Percentiles rank a stretch among this genome's conserved stretches.
These are phyloP conservation scores for Machimus rusticus DNA, from an alignment of 2,888 invertebrate species.

Conservation along the genomic window DNA sequence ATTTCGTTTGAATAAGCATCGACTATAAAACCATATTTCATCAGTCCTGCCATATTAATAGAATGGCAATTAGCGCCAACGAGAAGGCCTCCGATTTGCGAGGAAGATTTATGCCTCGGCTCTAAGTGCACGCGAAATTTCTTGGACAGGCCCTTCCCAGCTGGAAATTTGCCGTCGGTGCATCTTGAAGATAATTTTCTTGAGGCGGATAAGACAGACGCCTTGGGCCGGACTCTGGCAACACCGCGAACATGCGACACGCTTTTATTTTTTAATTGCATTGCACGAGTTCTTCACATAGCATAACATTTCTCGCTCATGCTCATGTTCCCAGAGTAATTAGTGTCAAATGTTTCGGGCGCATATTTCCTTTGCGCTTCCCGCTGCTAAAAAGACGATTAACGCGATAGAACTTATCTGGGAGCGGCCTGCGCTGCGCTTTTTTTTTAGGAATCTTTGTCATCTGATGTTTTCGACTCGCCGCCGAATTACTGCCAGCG, in stretches of 20 bases:
- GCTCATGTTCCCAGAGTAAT: constrained; percentile 18
- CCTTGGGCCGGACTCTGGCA: not conserved
- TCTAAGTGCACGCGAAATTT: not conserved
- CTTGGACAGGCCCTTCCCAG: not conserved
- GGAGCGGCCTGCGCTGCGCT: not conserved
- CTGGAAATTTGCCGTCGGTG: not conserved
- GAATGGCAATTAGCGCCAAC: constrained; percentile 1
- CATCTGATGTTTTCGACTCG: not conserved
- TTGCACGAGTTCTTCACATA: constrained; percentile 21
- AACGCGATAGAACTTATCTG: not conserved
- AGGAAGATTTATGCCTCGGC: not conserved
- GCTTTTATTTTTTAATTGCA: constrained; percentile 26
- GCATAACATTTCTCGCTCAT: constrained; percentile 18
- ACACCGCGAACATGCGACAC: not conserved
- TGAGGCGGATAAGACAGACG: not conserved
- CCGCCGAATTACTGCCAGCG: not conserved
- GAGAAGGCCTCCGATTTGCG: not conserved
- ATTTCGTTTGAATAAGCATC: constrained; percentile 7
- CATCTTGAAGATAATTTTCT: not conserved
- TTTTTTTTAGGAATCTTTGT: not conserved
- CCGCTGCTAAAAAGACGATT: not conserved
- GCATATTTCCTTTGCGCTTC: constrained; percentile 3
- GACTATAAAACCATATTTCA: constrained; percentile 17
- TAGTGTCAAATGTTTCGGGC: constrained; percentile 25
- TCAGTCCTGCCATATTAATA: constrained; percentile 22